Percentiles rank a stretch among this genome's conserved stretches.
Evolutionary conservation across 2,113 vertebrate genomes (phyloP).

Genomic region (Oryzias woworae): DNA sequence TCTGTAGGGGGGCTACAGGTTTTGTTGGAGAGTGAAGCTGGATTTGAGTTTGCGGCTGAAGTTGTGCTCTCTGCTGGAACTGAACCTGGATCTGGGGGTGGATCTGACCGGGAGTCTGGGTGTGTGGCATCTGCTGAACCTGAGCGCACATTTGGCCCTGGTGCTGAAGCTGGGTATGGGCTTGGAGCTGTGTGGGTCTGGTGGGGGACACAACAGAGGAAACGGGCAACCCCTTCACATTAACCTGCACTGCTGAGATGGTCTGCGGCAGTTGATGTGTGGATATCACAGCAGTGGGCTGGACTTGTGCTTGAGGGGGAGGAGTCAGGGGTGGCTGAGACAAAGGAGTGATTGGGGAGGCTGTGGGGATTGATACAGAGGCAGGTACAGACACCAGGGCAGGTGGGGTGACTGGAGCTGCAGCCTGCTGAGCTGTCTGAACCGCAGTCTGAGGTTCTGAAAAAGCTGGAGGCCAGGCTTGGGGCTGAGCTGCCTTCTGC

Average conservation of each 20-base stretch:
- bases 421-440: conserved; percentile 64
- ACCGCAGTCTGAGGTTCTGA: conserved; percentile 53
- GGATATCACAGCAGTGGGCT: conserved; percentile 39
- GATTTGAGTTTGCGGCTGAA: conserved; percentile 66
- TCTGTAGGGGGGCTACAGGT: conserved; percentile 47
- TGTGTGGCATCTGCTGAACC: conserved; percentile 57
- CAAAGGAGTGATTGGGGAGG: conserved; percentile 18
- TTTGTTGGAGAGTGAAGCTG: conserved; percentile 38
- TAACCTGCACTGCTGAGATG: conserved; percentile 72
- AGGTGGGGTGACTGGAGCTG: conserved; percentile 49
- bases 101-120: conserved; percentile 52
- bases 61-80: conserved; percentile 72
- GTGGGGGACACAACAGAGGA: conserved; percentile 56
- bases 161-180: conserved; percentile 43
- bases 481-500: conserved; percentile 60
- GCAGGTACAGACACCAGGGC: conserved; percentile 14
- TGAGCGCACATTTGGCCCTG: conserved; percentile 56
- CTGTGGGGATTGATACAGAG: conserved; percentile 29
- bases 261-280: conserved; percentile 63
- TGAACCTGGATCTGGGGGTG: conserved; percentile 69
- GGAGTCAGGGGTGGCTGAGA: conserved; percentile 53
- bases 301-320: conserved; percentile 53
- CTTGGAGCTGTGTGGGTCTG: conserved; percentile 53
- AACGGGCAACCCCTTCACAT: conserved; percentile 54
- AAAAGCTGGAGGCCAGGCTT: conserved; percentile 48